Percentiles rank a stretch among this genome's conserved stretches.
These are phyloP conservation scores for Episyrphus balteatus DNA, from an alignment of 1,140 invertebrate genomes.

Conservation along the genomic window DNA sequence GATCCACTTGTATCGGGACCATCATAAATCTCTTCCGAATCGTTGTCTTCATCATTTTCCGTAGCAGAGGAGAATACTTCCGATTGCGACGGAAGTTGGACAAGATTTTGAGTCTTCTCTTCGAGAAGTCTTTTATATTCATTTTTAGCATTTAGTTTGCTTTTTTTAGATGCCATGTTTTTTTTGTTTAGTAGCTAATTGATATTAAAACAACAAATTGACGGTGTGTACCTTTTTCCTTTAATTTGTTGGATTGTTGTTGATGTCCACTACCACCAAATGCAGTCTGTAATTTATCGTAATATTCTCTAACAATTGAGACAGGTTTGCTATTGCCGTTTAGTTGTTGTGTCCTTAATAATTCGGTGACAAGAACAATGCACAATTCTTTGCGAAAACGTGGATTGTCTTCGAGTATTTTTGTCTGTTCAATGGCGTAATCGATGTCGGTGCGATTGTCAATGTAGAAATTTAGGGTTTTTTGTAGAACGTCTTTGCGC, in stretches of 20 bases:
- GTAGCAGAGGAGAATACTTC: not conserved
- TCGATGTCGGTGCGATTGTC: constrained; percentile 53
- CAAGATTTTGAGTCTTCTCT: constrained; percentile 3
- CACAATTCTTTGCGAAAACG: constrained; percentile 58
- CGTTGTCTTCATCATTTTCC: not conserved
- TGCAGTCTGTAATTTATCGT: constrained; percentile 42
- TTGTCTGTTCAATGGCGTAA: constrained; percentile 48
- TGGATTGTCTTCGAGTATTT: constrained; percentile 53
- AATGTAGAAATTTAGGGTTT: constrained; percentile 59
- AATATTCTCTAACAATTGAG: constrained; percentile 52
- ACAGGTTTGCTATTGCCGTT: constrained; percentile 56
- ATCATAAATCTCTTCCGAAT: not conserved
- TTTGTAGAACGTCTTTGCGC: constrained; percentile 33
- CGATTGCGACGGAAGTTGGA: not conserved
- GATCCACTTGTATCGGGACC: constrained; percentile 13
- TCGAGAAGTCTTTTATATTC: not conserved
- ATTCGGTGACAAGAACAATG: constrained; percentile 64
- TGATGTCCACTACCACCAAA: constrained; percentile 13
- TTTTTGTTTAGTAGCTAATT: too few species aligned
- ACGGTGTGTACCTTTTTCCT: constrained; percentile 11
- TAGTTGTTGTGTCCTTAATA: constrained; percentile 59
- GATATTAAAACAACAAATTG: not conserved
- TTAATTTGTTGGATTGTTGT: constrained; percentile 5
- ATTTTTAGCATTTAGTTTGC: not conserved
- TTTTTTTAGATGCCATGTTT: not conserved